phyloP scores from a whole-genome alignment of 2,797 vertebrate species.

The Momotus momota region DNA sequence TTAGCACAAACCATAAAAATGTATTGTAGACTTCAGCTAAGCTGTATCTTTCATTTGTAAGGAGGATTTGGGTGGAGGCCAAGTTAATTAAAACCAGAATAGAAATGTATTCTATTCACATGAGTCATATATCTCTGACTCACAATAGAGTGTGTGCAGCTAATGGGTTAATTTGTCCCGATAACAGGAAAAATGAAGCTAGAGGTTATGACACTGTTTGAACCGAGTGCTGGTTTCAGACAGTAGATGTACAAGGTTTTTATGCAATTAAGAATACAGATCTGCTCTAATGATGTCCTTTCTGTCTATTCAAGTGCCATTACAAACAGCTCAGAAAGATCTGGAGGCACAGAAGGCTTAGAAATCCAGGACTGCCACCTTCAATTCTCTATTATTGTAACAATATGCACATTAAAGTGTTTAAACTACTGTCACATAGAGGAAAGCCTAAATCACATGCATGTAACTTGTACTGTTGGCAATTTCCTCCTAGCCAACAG shows the following conservation, averaged over 20 bases:
- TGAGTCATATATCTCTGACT: constrained; percentile 61
- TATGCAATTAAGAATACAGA: constrained; percentile 12
- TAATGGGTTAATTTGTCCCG: constrained; percentile 38
- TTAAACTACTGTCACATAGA: not conserved
- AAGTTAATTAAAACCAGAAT: constrained; percentile 63
- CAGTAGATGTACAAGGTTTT: not conserved
- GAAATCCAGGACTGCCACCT: not conserved
- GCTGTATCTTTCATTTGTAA: constrained; percentile 46
- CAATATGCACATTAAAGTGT: not conserved
- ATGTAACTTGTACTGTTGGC: not conserved
- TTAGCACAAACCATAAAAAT: constrained; percentile 43
- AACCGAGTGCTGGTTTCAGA: not conserved
- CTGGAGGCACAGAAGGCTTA: not conserved
- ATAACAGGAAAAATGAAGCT: constrained; percentile 50
- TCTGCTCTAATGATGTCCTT: constrained; percentile 28
- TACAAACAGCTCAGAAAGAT: not conserved
- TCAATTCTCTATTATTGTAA: not conserved
- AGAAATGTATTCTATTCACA: constrained; percentile 45
- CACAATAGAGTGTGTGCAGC: constrained; percentile 17
- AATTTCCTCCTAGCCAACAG: not conserved
- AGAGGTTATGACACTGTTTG: constrained; percentile 52
- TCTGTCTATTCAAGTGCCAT: not conserved
- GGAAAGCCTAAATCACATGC: not conserved
- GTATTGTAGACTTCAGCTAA: constrained; percentile 13
- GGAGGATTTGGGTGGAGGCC: constrained; percentile 36